Conservation (phyloP, 2,888 invertebrate genomes). For the Cryptosula pallasiana region DNA sequence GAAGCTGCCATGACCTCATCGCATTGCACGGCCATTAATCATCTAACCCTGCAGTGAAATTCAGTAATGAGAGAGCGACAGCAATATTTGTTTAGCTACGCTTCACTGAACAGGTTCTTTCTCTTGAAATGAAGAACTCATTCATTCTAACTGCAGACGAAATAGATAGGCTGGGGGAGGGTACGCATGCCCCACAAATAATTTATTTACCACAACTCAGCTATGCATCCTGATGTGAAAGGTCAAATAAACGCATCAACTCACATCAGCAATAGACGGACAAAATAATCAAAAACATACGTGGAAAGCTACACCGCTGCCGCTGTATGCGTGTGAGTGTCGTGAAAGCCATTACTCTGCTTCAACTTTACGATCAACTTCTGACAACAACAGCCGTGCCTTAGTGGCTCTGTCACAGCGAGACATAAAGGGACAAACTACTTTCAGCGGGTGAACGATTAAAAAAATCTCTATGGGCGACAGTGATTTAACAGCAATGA, state of each 20-base stretch:
- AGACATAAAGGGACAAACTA: too few species aligned
- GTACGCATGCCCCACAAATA: neutral
- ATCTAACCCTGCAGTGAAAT: neutral
- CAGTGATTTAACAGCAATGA: neutral
- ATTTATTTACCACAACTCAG: neutral
- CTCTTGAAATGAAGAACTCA: neutral
- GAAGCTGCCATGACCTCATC: neutral
- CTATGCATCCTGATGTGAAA: constrained; percentile 18
- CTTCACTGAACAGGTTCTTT: neutral
- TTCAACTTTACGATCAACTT: too few species aligned
- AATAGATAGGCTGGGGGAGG: neutral
- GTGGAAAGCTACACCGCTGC: neutral
- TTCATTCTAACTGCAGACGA: neutral
- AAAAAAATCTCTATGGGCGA: neutral
- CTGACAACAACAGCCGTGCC: too few species aligned
- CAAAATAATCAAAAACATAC: constrained; percentile 22
- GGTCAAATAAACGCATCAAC: constrained; percentile 22
- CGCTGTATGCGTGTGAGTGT: too few species aligned
- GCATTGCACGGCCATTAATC: neutral
- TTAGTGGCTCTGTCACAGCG: too few species aligned
- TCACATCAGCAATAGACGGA: constrained; percentile 8
- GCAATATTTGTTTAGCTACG: neutral
- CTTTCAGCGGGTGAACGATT: too few species aligned
- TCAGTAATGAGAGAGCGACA: neutral
- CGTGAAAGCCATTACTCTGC: too few species aligned